Conservation (phyloP, 2,888 invertebrate genomes). For the Sarcophaga caerulescens region DNA sequence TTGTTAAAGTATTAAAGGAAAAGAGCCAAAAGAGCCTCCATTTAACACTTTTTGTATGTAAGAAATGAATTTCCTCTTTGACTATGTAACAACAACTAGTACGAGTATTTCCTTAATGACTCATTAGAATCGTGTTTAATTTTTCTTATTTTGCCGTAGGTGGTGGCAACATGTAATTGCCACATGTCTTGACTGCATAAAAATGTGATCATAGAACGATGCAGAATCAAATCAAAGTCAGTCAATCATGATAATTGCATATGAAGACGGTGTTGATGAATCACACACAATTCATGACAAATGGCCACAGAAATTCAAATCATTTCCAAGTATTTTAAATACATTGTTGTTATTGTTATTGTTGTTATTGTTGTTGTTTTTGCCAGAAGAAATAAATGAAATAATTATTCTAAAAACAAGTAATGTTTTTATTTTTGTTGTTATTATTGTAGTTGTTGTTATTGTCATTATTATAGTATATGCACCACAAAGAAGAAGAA, state of each 20-base stretch:
- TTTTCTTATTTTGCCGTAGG: conserved; percentile 21
- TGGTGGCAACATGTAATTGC: conserved; percentile 20
- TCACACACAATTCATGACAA: conserved; percentile 31
- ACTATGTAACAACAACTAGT: not conserved
- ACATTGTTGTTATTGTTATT: not conserved
- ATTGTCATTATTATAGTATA: conserved; percentile 11
- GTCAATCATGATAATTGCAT: not conserved
- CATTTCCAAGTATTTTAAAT: conserved; percentile 60
- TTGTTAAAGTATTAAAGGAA: not conserved
- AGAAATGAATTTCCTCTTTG: not conserved
- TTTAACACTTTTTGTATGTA: too few relatives aligned
- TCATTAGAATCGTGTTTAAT: not conserved
- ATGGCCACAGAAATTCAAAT: conserved; percentile 37
- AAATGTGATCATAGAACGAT: conserved; percentile 41
- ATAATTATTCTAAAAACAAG: conserved; percentile 42
- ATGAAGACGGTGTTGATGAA: not conserved
- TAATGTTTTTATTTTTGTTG: not conserved
- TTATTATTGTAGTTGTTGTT: conserved; percentile 12
- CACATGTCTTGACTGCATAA: conserved; percentile 52
- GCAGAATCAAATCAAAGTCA: conserved; percentile 36
- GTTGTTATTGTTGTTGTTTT: not conserved
- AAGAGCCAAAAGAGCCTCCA: not conserved
- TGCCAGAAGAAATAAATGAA: conserved; percentile 56
- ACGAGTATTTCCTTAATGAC: conserved; percentile 48
- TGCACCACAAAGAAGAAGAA: conserved; percentile 37